Evolutionary conservation across 2,797 vertebrate species (phyloP).

Genomic region (Enteromius afrohamiltoni): DNA sequence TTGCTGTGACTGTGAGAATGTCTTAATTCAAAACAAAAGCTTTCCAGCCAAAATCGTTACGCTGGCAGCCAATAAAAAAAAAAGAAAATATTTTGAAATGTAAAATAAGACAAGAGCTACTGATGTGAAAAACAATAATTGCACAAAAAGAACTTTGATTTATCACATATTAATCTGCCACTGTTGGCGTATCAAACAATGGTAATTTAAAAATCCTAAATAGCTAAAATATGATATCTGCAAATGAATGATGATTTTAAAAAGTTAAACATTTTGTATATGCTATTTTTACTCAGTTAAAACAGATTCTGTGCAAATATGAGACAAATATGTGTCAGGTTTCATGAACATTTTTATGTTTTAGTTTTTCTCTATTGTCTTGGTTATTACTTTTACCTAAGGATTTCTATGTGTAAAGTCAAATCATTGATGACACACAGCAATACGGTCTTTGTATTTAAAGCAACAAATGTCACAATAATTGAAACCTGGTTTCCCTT

Average conservation of each 20-base stretch:
- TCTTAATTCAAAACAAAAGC: conserved; percentile 40
- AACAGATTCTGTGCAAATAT: neutral
- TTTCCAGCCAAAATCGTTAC: conserved; percentile 24
- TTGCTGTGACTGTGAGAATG: conserved; percentile 39
- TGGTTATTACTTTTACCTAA: neutral
- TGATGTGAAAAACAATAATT: conserved; percentile 20
- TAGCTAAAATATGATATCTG: neutral
- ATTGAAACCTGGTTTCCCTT: conserved; percentile 32
- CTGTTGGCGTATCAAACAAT: neutral
- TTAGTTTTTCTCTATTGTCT: neutral
- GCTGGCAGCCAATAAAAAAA: conserved; percentile 30
- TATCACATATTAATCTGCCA: neutral
- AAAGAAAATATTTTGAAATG: conserved; percentile 31
- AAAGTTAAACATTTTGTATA: neutral
- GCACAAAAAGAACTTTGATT: neutral
- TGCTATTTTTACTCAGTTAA: neutral
- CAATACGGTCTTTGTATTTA: conserved; percentile 28
- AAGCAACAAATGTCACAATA: conserved; percentile 42
- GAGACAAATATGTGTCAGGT: neutral
- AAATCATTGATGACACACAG: conserved; percentile 14
- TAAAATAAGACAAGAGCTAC: conserved; percentile 9
- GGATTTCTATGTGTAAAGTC: neutral
- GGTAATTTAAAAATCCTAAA: neutral
- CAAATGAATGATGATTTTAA: no score
- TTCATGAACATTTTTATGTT: neutral